Conservation (phyloP, 2,113 vertebrate species). For the Acrocephalus arundinaceus region DNA sequence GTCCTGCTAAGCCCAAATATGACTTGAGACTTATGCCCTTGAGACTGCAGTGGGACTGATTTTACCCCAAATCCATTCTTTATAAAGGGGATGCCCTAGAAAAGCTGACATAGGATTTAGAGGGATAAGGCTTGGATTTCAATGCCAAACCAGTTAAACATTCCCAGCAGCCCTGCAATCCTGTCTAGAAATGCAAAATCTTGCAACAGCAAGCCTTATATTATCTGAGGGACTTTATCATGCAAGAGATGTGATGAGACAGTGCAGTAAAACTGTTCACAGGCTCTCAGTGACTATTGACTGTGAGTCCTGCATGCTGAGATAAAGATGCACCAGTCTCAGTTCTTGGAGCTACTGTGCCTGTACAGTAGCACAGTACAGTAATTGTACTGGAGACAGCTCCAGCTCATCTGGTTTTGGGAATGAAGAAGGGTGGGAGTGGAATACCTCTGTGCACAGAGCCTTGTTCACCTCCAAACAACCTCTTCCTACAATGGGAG, state of each 20-base stretch:
- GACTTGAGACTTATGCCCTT: neutral
- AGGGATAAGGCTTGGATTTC: neutral
- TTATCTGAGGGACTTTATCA: neutral
- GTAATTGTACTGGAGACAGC: neutral
- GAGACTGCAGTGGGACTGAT: neutral
- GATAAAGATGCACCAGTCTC: neutral
- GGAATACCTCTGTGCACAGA: neutral
- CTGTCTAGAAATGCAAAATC: neutral
- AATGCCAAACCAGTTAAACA: neutral
- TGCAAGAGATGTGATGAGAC: neutral
- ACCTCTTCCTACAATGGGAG: neutral
- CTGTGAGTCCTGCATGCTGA: neutral
- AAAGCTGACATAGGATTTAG: neutral
- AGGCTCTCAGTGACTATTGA: neutral
- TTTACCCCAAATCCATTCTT: neutral
- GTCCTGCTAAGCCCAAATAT: neutral
- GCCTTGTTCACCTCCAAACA: constrained; percentile 12
- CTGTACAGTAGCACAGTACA: too few species aligned
- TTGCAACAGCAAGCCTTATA: neutral
- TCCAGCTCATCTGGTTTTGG: neutral
- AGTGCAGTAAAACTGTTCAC: neutral
- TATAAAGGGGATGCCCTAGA: neutral
- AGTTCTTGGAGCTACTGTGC: neutral
- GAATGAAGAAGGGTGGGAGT: neutral
- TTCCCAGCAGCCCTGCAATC: neutral